Base-by-base conservation (phyloP, 1,140 invertebrate species). In the Acyrthosiphon pisum region DNA sequence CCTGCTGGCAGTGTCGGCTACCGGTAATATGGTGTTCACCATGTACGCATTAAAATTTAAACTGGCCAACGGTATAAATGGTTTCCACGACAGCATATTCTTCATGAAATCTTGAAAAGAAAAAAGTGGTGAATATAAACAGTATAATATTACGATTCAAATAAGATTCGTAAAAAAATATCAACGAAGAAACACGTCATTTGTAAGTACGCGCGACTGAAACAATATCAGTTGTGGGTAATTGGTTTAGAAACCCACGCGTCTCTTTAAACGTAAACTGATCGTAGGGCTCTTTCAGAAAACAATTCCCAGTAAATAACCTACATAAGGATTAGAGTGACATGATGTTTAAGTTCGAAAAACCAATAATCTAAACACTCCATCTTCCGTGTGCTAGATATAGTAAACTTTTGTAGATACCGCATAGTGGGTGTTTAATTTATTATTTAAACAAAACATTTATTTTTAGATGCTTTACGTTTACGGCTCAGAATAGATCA, bases 41-140 rank as follows among this genome's bases (percentile, higher is more conserved):
- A 98, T 95, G 94, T 98, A 98, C 8, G 96, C 96, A 81, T 96
- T 96, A 94, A 97, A 98, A 0, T 96, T 96, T 41, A 98, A 95
- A 94, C 97, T 96, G 93, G 97, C 96, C 7, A 98, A 95, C 3
- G 97, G 97, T 44, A 97, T 95, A 95, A 97, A 97, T 0, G 96
- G 95, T 41, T 95, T 95, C 97, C 97, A 97, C 3, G 96, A 96
- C 23, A 97, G 95, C 83, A 97, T 95, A 3, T 94, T 94, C 90
- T 96, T 96, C 4, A 97, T 94, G 6, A 96, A 94, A 83, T 96
- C 97, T 97, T 94, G n/a, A 91, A 94, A 94, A 93, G 90, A 94
- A 41, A 41, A 60, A 93, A 90, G 26, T 3, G 37, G 37, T 84
- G 6, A 87, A 35, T 48, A 53, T 53, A 90, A 90, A 90, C 56